Conservation (phyloP, 1,140 invertebrate genomes). For the Diplogasteroides magnus region DNA sequence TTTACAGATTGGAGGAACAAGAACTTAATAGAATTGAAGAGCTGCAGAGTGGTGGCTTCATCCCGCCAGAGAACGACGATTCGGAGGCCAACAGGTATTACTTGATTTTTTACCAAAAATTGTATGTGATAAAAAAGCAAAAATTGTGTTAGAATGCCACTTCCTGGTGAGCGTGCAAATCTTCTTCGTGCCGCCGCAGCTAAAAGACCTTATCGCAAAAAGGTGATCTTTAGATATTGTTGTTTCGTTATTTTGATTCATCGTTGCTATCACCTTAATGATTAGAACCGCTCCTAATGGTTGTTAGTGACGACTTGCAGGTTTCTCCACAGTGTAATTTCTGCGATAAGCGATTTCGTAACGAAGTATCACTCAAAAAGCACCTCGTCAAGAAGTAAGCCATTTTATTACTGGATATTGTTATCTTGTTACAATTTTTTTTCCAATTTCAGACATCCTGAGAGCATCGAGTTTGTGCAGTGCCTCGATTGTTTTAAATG, state of each 20-base stretch:
- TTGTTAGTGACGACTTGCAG: slow-evolving; percentile 10
- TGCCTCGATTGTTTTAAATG: slow-evolving; percentile 53
- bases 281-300: no score
- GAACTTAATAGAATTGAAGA: slow-evolving; percentile 53
- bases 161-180: slow-evolving; percentile 45
- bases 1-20: slow-evolving; percentile 44
- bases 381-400: slow-evolving; percentile 37
- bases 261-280: no score
- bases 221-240: slow-evolving; percentile 1
- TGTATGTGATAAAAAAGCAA: slow-evolving; percentile 7
- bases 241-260: no score
- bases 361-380: slow-evolving; percentile 54
- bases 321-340: slow-evolving; percentile 54
- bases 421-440: neutral
- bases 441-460: slow-evolving; percentile 42
- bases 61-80: slow-evolving; percentile 48
- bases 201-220: slow-evolving; percentile 52
- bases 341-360: slow-evolving; percentile 53
- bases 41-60: slow-evolving; percentile 48
- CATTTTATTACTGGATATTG: neutral
- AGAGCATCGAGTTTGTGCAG: slow-evolving; percentile 50
- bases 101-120: slow-evolving; percentile 30
- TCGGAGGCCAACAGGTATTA: slow-evolving; percentile 38
- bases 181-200: slow-evolving; percentile 42
- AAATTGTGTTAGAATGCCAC: slow-evolving; percentile 35